Evolutionary conservation across 2,113 vertebrate genomes (phyloP), one percentile per base, ranked within the genome.

Genomic region (Regulus satrapa): DNA sequence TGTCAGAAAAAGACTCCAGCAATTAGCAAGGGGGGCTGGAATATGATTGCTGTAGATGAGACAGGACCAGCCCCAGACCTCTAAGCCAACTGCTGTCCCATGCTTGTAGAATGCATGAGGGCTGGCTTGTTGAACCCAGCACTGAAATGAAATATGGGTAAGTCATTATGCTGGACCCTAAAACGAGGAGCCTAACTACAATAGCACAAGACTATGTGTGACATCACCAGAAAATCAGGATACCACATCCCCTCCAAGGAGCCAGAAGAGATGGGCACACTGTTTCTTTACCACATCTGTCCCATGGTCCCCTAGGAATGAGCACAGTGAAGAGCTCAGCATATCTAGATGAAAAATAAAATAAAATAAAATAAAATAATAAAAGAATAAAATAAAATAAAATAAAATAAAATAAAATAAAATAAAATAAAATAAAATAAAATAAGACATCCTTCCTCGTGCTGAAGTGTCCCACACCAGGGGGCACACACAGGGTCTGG

Each of bases 181-280:
- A 94, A 93, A 4, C 20, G 73, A 64, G 13, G 71, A 85, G 36
- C 13, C 2, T 31, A 64, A 49, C 58, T 69, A 23, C 68, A 56
- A 6, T 2, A 75, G 54, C 40, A 52, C 25, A 52, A 13, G 31
- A 21, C 18, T 1, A 0, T n/a, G n/a, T n/a, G n/a, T 46, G 48
- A 55, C 45, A 77, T 71, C 45, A 61, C 24, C 43, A 36, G 49
- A 84, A 78, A 67, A 77, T 49, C 43, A 59, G 41, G 6, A 2
- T 23, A 48, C 5, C 23, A 43, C 6, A 1, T 25, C 29, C 19
- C 9, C 21, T 54, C 38, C 36, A 40, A 45, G 0, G 0, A 52
- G 29, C 13, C 68, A 83, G 41, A 45, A 48, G 58, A 28, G 40
- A 56, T 19, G 18, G 6, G 10, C 28, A 7, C 9, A 48, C 14